A percentile compares a stretch with the other conserved stretches of the same genome.
Evolutionary conservation across 2,797 vertebrate species (phyloP).

Genomic region (Gadopsis bispinosus): DNA sequence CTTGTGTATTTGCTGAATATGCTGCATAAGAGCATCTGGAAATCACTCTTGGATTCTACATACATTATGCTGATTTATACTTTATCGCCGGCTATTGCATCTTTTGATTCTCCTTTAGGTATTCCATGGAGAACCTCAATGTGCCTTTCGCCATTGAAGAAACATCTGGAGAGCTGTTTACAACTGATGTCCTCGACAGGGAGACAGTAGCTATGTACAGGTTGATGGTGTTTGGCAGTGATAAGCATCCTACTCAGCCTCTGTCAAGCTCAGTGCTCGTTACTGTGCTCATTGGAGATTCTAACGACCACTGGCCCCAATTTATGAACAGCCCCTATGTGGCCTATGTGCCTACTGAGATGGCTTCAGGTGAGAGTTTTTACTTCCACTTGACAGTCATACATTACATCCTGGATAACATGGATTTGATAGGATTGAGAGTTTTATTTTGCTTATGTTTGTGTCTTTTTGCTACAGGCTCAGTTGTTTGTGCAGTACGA

Average conservation of each 20-base stretch:
- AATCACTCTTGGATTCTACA: background rate
- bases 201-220: slow-evolving; percentile 76
- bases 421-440: background rate
- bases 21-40: background rate
- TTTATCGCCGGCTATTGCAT: background rate
- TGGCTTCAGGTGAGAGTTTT: slow-evolving; percentile 74
- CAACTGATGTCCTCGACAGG: slow-evolving; percentile 78
- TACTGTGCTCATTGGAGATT: slow-evolving; percentile 78
- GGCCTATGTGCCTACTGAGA: slow-evolving; percentile 77
- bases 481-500: slow-evolving; percentile 80
- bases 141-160: slow-evolving; percentile 81
- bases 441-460: slow-evolving; percentile 13
- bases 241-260: slow-evolving; percentile 72
- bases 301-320: slow-evolving; percentile 84
- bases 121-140: slow-evolving; percentile 73
- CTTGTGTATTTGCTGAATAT: background rate
- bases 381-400: background rate
- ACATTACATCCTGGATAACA: slow-evolving; percentile 11
- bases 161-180: slow-evolving; percentile 82
- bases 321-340: slow-evolving; percentile 85
- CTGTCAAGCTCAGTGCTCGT: slow-evolving; percentile 81
- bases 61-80: background rate
- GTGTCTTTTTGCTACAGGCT: slow-evolving; percentile 70
- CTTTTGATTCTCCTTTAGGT: slow-evolving; percentile 67
- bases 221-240: slow-evolving; percentile 76